These are phyloP conservation scores for Rhinoraja longicauda DNA, from an alignment of 2,797 vertebrate species.

Conservation along the genomic window DNA sequence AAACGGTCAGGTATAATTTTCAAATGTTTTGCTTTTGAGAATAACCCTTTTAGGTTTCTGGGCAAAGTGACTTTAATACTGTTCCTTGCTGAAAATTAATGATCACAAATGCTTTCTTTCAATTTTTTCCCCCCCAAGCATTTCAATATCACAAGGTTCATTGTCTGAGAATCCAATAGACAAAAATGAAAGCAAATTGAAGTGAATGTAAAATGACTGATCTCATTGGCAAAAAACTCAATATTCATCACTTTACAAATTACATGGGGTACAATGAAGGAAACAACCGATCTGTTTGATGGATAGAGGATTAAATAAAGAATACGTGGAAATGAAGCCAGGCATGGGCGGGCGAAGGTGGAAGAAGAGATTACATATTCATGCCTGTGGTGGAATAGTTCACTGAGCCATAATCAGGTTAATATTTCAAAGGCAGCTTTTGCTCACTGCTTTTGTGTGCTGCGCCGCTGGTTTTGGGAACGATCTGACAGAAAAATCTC, in stretches of 20 bases:
- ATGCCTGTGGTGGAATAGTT: neutral
- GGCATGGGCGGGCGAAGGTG: neutral
- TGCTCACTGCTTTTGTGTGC: neutral
- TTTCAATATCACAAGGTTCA: neutral
- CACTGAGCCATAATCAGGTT: neutral
- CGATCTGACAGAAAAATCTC: neutral
- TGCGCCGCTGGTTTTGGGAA: neutral
- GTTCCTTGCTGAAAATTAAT: neutral
- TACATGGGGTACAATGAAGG: neutral
- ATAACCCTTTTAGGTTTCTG: neutral
- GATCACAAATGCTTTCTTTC: neutral
- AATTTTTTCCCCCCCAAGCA: neutral
- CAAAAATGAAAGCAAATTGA: neutral
- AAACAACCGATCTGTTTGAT: neutral
- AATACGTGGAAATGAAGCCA: neutral
- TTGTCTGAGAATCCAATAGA: neutral
- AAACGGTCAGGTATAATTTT: too few species aligned
- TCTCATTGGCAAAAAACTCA: neutral
- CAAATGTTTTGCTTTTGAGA: too few species aligned
- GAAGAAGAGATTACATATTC: neutral
- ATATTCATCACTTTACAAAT: neutral
- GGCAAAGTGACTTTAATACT: neutral
- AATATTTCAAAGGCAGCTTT: neutral
- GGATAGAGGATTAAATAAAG: neutral
- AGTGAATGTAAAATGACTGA: neutral